These are phyloP conservation scores for Plectus sambesii DNA, from an alignment of 1,140 invertebrate species.

Conservation along the genomic window DNA sequence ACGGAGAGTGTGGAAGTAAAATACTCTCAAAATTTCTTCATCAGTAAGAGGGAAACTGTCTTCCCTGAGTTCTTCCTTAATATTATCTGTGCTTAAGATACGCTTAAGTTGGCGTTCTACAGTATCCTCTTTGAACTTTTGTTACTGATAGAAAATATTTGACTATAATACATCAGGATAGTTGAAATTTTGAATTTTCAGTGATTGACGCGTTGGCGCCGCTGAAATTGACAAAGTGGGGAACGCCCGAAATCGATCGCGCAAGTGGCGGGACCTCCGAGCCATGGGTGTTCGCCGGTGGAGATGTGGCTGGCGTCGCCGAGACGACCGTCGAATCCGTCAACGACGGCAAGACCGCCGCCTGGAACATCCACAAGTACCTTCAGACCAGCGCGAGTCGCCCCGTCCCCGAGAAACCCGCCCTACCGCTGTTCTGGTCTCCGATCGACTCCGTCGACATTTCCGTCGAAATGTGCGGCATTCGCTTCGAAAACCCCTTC, in stretches of 20 bases:
- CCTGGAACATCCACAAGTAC: constrained; percentile 87
- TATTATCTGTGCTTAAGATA: too few species aligned
- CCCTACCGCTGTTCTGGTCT: constrained; percentile 78
- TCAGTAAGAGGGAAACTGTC: too few species aligned
- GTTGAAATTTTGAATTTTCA: too few species aligned
- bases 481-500: constrained; percentile 91
- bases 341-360: constrained; percentile 93
- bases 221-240: constrained; percentile 63
- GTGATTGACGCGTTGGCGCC: constrained; percentile 67
- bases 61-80: too few species aligned
- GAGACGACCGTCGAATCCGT: constrained; percentile 95
- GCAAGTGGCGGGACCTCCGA: constrained; percentile 60
- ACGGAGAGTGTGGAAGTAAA: constrained; percentile 4
- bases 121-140: too few species aligned
- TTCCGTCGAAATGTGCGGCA: constrained; percentile 75
- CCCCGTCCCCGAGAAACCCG: constrained; percentile 56
- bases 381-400: constrained; percentile 59
- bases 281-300: constrained; percentile 74
- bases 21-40: too few species aligned
- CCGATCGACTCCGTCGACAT: constrained; percentile 82
- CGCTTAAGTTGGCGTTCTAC: too few species aligned
- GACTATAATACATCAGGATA: too few species aligned
- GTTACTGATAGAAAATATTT: too few species aligned
- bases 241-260: constrained; percentile 63
- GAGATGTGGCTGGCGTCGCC: constrained; percentile 79